A percentile compares a stretch with the other conserved stretches of the same genome.
Conservation (phyloP, 1,140 invertebrate genomes). For the Pseudachorutes palmiensis region DNA sequence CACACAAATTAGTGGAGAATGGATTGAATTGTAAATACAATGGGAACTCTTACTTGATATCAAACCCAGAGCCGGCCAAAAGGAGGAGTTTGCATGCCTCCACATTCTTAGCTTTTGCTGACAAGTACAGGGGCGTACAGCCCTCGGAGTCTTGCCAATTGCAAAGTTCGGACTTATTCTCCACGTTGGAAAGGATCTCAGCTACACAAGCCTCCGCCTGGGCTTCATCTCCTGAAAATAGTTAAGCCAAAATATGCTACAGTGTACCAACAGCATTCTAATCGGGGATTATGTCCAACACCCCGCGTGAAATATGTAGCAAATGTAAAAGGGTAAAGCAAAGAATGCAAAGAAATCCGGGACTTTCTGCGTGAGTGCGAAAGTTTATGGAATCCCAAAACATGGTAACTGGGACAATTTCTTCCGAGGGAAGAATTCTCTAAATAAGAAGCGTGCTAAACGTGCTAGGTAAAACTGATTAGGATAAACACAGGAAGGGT, state of each 20-base stretch:
- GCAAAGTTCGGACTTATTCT: not conserved
- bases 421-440: too few relatives aligned
- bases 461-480: too few relatives aligned
- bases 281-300: too few relatives aligned
- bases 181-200: not conserved
- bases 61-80: conserved; percentile 12
- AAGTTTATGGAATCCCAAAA: too few relatives aligned
- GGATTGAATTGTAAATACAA: not conserved
- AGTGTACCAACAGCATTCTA: not conserved
- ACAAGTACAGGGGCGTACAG: conserved; percentile 7
- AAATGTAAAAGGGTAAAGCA: too few relatives aligned
- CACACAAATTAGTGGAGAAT: not conserved
- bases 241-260: not conserved
- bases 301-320: too few relatives aligned
- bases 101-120: conserved; percentile 7
- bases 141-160: conserved; percentile 1
- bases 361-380: too few relatives aligned
- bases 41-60: not conserved
- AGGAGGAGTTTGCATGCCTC: conserved; percentile 12
- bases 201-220: conserved; percentile 3
- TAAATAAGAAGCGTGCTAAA: too few relatives aligned
- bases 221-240: conserved; percentile 9
- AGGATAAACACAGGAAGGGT: too few relatives aligned
- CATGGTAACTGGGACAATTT: too few relatives aligned
- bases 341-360: too few relatives aligned